Conservation (phyloP, 1,140 invertebrate species). For the Panagrolaimus sp. region DNA sequence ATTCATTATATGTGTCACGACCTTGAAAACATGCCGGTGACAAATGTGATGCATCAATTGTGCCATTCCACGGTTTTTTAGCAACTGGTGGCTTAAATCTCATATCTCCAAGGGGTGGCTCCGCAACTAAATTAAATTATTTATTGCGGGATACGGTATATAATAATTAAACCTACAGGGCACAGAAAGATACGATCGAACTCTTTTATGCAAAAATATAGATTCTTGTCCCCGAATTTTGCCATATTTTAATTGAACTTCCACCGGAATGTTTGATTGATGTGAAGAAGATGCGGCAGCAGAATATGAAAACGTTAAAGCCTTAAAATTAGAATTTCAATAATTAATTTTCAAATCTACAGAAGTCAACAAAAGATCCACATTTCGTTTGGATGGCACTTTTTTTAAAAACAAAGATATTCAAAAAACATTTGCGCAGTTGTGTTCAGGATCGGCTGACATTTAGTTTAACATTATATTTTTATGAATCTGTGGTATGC, state of each 20-base stretch:
- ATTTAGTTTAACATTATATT: no score
- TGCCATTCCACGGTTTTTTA: constrained; percentile 55
- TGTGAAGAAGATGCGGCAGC: constrained; percentile 15
- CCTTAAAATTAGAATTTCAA: not conserved
- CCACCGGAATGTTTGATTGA: constrained; percentile 48
- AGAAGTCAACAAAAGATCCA: no score
- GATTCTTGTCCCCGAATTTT: constrained; percentile 48
- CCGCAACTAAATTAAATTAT: not conserved
- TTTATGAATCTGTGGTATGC: no score
- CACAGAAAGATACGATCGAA: constrained; percentile 52
- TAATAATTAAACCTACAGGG: constrained; percentile 57
- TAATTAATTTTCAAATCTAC: no score
- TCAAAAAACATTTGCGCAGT: no score
- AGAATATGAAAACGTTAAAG: not conserved
- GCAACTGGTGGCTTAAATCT: constrained; percentile 47
- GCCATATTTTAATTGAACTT: constrained; percentile 40
- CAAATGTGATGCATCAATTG: constrained; percentile 45
- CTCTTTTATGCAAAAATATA: constrained; percentile 52
- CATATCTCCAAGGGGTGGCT: constrained; percentile 38
- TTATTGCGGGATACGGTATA: constrained; percentile 29
- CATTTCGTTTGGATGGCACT: no score
- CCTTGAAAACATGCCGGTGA: constrained; percentile 54
- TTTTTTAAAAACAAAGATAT: no score
- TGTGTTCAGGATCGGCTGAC: no score
- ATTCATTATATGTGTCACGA: constrained; percentile 53